Evolutionary conservation across 2,113 vertebrate species (phyloP).

Genomic region (Rousettus leschenaultii): DNA sequence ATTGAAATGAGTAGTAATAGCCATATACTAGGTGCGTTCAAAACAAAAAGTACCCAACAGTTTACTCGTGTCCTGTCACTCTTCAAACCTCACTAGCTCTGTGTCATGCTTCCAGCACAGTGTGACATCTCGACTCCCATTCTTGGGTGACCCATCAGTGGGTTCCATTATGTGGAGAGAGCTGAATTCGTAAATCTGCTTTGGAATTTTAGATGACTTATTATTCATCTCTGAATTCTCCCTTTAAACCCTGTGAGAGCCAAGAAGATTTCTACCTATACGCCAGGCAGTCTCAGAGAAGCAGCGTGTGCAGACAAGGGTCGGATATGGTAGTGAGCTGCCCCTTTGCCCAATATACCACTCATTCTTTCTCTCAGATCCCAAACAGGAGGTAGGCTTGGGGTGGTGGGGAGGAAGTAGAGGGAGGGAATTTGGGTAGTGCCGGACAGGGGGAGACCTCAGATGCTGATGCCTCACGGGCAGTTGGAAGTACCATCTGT

Average conservation of each 20-base stretch:
- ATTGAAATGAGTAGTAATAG: neutral
- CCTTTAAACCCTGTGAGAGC: neutral
- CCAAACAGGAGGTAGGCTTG: neutral
- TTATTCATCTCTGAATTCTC: neutral
- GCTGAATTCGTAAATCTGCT: too few species aligned
- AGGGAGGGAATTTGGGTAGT: neutral
- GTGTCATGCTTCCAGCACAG: too few species aligned
- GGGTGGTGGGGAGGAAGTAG: too few species aligned
- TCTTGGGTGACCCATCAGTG: accelerated
- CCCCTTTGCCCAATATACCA: neutral
- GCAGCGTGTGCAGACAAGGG: accelerated
- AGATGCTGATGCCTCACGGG: neutral
- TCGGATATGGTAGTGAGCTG: neutral
- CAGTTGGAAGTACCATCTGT: neutral
- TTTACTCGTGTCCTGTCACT: neutral
- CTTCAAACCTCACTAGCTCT: neutral
- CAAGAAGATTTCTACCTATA: neutral
- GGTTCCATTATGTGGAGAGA: neutral
- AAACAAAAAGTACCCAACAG: neutral
- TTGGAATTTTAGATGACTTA: neutral
- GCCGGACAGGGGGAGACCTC: too few species aligned
- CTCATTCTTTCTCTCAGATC: neutral
- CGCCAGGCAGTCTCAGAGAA: neutral
- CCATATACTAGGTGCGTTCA: neutral
- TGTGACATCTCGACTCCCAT: too few species aligned